Percentiles rank a stretch among this genome's conserved stretches.
phyloP scores from a whole-genome alignment of 2,797 vertebrate species.

The Sciaenops ocellatus region DNA sequence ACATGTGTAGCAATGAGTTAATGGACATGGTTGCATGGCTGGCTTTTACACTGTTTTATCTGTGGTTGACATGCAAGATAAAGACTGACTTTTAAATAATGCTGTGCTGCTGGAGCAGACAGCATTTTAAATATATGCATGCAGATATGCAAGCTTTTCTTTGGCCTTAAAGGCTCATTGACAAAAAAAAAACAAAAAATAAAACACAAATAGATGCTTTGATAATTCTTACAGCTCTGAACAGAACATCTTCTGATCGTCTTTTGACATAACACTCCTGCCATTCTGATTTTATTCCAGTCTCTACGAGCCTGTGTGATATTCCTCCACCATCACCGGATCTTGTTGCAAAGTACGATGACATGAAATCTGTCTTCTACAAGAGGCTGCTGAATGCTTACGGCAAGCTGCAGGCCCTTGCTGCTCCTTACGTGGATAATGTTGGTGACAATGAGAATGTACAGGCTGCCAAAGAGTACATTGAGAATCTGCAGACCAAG shows the following conservation, averaged over 20 bases:
- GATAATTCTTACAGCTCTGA: background rate
- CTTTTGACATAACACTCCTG: background rate
- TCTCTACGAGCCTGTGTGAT: constrained; percentile 80
- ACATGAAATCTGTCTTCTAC: constrained; percentile 60
- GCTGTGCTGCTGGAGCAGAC: background rate
- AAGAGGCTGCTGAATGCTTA: constrained; percentile 64
- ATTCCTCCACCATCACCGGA: constrained; percentile 66
- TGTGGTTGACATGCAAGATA: background rate
- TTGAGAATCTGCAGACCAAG: background rate
- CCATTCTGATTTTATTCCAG: constrained; percentile 63
- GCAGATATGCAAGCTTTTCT: background rate
- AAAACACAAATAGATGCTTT: background rate
- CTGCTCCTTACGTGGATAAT: background rate
- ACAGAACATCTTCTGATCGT: background rate
- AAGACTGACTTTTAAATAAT: constrained; percentile 10
- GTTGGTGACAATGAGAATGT: rapidly evolving
- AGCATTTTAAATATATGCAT: background rate
- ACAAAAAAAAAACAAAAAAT: background rate
- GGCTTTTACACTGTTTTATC: background rate
- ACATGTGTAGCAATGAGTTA: background rate
- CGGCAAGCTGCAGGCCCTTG: background rate
- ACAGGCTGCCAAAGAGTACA: background rate
- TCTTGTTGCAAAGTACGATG: constrained; percentile 76
- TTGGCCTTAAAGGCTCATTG: background rate
- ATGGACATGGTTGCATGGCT: background rate